A percentile compares a stretch with the other conserved stretches of the same genome.
These are phyloP conservation scores for Ctenomys sociabilis DNA, from an alignment of 2,113 vertebrate species.

Conservation along the genomic window DNA sequence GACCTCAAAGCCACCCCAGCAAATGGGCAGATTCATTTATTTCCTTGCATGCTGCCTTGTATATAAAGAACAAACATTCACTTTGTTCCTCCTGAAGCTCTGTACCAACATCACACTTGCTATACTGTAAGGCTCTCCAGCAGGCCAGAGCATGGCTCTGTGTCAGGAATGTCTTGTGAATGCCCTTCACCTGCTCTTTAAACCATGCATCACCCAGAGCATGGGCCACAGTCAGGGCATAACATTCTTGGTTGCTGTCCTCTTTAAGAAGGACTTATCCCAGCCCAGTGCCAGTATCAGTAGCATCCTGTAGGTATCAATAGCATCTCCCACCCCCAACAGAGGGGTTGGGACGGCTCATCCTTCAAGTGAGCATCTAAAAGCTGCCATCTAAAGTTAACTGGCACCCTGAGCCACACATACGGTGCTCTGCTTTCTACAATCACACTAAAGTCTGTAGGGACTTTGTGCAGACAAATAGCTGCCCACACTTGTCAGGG, in stretches of 20 bases:
- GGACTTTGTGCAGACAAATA: neutral
- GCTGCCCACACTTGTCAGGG: neutral
- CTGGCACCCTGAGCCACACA: conserved; percentile 35
- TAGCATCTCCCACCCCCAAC: neutral
- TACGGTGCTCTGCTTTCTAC: conserved; percentile 48
- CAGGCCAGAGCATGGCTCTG: rapidly evolving
- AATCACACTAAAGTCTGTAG: conserved; percentile 58
- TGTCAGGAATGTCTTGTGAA: too few relatives aligned
- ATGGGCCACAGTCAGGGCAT: rapidly evolving
- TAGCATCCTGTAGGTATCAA: neutral
- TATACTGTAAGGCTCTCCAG: rapidly evolving
- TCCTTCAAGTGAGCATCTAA: neutral
- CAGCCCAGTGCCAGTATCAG: neutral
- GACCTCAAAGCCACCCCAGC: neutral
- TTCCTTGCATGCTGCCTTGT: neutral
- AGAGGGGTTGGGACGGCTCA: neutral
- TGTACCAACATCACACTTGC: rapidly evolving
- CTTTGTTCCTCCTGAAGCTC: neutral
- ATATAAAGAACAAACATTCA: neutral
- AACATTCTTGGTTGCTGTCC: neutral
- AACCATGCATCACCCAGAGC: neutral
- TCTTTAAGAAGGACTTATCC: neutral
- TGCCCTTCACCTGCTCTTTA: neutral
- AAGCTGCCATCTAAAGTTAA: neutral
- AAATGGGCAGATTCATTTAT: conserved; percentile 34